Evolutionary conservation across 2,888 invertebrate genomes (phyloP).

Genomic region (Meandrusa payeni): DNA sequence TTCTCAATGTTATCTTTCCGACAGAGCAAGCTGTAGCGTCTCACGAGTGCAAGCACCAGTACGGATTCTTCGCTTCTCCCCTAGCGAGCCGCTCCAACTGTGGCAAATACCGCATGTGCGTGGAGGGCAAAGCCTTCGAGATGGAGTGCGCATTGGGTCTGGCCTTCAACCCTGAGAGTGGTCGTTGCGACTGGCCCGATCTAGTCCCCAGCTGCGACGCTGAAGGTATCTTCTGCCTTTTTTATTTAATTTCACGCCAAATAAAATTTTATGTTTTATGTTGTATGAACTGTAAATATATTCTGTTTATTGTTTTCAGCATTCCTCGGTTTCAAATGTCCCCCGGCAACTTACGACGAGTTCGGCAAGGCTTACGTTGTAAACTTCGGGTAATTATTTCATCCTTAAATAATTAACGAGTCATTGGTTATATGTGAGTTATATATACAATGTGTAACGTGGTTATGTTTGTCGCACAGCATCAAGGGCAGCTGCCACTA

Average conservation of each 20-base stretch:
- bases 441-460: no score
- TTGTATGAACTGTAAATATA: no score
- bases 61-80: conserved; percentile 84
- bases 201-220: conserved; percentile 85
- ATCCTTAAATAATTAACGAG: no score
- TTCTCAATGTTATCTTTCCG: conserved; percentile 38
- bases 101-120: conserved; percentile 89
- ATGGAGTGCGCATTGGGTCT: conserved; percentile 89
- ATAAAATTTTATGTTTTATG: background rate
- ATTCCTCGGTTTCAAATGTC: conserved; percentile 55
- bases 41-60: conserved; percentile 88
- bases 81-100: conserved; percentile 68
- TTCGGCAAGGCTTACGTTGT: conserved; percentile 35
- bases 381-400: conserved; percentile 54
- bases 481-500: conserved; percentile 50
- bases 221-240: conserved; percentile 51
- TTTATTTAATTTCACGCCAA: conserved; percentile 31
- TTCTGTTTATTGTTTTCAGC: no score
- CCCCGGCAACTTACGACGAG: conserved; percentile 40
- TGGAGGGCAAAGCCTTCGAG: conserved; percentile 78
- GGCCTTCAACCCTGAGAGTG: conserved; percentile 84
- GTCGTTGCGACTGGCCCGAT: conserved; percentile 92
- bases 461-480: conserved; percentile 42
- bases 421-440: no score
- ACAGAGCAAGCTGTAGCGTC: conserved; percentile 84